Evolutionary conservation across 2,113 vertebrate genomes (phyloP).

Genomic region (Struthio camelus): DNA sequence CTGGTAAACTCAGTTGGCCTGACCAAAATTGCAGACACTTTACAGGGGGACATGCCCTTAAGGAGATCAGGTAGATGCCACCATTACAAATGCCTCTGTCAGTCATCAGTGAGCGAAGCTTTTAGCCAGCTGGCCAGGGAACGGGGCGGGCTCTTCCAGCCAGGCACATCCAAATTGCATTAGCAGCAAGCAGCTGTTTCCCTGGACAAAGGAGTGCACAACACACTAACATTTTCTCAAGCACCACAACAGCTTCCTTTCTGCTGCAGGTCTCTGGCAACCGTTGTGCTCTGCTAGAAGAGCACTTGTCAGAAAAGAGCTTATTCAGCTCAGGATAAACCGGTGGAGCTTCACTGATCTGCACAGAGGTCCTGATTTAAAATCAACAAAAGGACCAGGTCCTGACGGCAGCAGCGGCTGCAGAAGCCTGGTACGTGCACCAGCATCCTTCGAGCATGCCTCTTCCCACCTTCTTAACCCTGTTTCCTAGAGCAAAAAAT

Average conservation of each 20-base stretch:
- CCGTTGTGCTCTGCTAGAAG: background rate
- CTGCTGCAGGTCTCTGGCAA: background rate
- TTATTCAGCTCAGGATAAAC: background rate
- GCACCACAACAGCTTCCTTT: background rate
- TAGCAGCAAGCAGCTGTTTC: background rate
- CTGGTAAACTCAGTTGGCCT: background rate
- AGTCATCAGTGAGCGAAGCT: background rate
- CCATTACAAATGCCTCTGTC: background rate
- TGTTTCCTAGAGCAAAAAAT: background rate
- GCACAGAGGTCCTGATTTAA: background rate
- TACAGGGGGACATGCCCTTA: background rate
- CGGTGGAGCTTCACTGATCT: background rate
- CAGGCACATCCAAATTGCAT: background rate
- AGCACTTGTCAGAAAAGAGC: background rate
- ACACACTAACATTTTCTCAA: accelerated
- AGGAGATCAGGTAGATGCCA: background rate
- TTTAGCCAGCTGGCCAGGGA: background rate
- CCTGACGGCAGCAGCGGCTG: background rate
- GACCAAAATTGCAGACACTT: background rate
- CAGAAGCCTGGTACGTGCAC: background rate
- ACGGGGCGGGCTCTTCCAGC: background rate
- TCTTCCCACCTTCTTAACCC: background rate
- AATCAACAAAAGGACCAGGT: background rate
- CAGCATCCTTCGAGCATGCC: background rate
- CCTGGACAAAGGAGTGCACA: background rate